Percentiles rank a stretch among this genome's conserved stretches.
Evolutionary conservation across 2,888 invertebrate species (phyloP).

Genomic region (Scaptomyza tumidula): DNA sequence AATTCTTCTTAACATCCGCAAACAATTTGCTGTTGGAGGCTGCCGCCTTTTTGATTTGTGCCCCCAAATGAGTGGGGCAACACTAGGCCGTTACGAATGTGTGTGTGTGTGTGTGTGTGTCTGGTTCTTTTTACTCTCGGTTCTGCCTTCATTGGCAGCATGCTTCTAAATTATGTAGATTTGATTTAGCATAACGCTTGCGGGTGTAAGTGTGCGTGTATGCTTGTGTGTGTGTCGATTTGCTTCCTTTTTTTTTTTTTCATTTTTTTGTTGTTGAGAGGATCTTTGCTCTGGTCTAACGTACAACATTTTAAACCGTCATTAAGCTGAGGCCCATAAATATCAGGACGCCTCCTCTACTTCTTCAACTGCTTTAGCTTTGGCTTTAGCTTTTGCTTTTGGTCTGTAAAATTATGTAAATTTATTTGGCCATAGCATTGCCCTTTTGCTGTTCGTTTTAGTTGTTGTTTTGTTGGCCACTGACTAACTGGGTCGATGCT

Average conservation of each 20-base stretch:
- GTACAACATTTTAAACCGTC: constrained; percentile 75
- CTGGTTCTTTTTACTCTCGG: neutral
- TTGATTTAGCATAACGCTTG: constrained; percentile 76
- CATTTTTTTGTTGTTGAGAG: constrained; percentile 11
- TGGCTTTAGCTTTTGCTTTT: constrained; percentile 26
- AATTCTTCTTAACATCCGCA: constrained; percentile 77
- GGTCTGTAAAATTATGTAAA: constrained; percentile 72
- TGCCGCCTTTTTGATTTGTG: constrained; percentile 70
- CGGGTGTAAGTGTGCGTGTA: constrained; percentile 22
- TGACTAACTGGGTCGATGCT: constrained; percentile 26
- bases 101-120: neutral
- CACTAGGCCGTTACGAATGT: constrained; percentile 13
- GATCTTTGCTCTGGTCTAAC: constrained; percentile 43
- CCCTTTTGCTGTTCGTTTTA: constrained; percentile 59
- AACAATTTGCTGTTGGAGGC: constrained; percentile 60
- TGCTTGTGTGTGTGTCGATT: constrained; percentile 29
- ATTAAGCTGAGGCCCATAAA: constrained; percentile 74
- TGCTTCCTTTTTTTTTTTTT: constrained; percentile 26
- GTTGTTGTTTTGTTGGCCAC: constrained; percentile 30
- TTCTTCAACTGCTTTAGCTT: constrained; percentile 28
- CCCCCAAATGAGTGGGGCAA: constrained; percentile 55
- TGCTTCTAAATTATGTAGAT: constrained; percentile 77
- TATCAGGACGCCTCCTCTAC: constrained; percentile 51
- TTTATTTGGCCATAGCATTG: constrained; percentile 69
- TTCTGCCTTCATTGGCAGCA: constrained; percentile 51